A percentile compares a stretch with the other conserved stretches of the same genome.
phyloP scores from a whole-genome alignment of 2,888 invertebrate genomes.

The Crossocerus cetratus region DNA sequence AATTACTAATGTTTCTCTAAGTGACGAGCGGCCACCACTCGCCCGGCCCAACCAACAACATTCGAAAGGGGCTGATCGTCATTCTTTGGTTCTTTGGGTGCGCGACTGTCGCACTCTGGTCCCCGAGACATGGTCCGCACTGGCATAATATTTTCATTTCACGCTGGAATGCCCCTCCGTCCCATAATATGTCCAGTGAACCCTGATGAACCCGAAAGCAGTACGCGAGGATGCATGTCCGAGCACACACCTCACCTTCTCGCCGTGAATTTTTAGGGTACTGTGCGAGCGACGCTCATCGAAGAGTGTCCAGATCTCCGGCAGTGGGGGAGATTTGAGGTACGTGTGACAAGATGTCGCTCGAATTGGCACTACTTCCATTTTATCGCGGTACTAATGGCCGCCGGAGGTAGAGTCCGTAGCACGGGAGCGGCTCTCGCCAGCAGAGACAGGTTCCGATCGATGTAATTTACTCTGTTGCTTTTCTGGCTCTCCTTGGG shows the following conservation, averaged over 20 bases:
- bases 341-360: not conserved
- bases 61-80: too few species aligned
- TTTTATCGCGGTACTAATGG: conserved; percentile 2
- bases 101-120: conserved; percentile 40
- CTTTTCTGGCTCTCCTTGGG: conserved; percentile 30
- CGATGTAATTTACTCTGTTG: conserved; percentile 40
- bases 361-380: not conserved
- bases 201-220: conserved; percentile 66
- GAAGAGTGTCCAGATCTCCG: too few species aligned
- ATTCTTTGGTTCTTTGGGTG: too few species aligned
- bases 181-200: conserved; percentile 66
- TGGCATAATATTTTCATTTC: conserved; percentile 73
- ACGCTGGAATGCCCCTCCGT: conserved; percentile 66
- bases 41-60: too few species aligned
- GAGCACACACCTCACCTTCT: conserved; percentile 31
- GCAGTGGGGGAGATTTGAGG: too few species aligned
- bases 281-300: too few species aligned
- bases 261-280: conserved; percentile 35
- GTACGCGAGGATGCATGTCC: conserved; percentile 50
- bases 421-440: too few species aligned
- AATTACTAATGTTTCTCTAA: too few species aligned
- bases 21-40: too few species aligned
- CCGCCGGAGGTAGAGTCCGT: not conserved
- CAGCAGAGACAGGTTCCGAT: conserved; percentile 32
- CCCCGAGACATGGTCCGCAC: too few species aligned